These are phyloP conservation scores for Pyrocoelia pectoralis DNA, from an alignment of 2,888 invertebrate genomes.

Conservation along the genomic window DNA sequence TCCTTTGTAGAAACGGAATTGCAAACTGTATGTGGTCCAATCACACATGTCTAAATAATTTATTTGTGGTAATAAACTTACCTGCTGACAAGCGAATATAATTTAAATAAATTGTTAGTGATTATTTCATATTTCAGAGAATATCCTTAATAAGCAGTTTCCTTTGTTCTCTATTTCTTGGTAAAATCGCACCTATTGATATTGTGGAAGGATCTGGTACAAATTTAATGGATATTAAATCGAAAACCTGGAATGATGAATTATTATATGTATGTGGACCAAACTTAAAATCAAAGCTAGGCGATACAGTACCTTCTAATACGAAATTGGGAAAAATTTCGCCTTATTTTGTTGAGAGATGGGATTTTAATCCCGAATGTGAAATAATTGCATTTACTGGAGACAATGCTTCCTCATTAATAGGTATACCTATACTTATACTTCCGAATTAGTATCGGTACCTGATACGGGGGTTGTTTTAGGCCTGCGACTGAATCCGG, in stretches of 20 bases:
- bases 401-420: constrained; percentile 90
- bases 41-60: too few species aligned
- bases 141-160: constrained; percentile 96
- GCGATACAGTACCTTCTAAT: constrained; percentile 75
- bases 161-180: constrained; percentile 85
- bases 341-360: constrained; percentile 84
- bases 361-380: constrained; percentile 83
- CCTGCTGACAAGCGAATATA: too few species aligned
- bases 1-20: too few species aligned
- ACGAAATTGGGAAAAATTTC: constrained; percentile 77
- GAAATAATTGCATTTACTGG: constrained; percentile 91
- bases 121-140: constrained; percentile 65
- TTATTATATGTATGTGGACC: constrained; percentile 82
- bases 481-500: constrained; percentile 81
- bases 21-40: too few species aligned
- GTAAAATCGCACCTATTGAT: constrained; percentile 90
- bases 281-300: constrained; percentile 76
- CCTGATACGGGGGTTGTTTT: too few species aligned
- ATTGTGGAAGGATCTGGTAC: constrained; percentile 94
- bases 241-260: constrained; percentile 77
- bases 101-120: too few species aligned
- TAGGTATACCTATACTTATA: too few species aligned
- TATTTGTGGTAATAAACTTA: too few species aligned
- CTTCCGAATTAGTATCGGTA: too few species aligned
- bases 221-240: constrained; percentile 88